phyloP scores from a whole-genome alignment of 2,113 vertebrate genomes.

The Menidia beryllina region DNA sequence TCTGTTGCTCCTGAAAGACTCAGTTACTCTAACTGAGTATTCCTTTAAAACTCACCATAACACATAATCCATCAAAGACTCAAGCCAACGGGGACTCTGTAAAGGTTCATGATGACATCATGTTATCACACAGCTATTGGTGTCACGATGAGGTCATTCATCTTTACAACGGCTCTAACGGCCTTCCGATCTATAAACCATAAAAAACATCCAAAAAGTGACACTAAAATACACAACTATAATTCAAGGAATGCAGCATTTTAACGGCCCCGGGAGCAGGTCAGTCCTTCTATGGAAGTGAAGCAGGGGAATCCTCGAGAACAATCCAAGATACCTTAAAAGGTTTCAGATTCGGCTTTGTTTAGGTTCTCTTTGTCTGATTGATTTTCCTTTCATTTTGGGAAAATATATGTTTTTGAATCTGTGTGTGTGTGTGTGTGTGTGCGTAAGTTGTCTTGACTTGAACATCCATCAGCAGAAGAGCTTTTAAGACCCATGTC shows the following conservation, averaged over 20 bases:
- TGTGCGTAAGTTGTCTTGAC: constrained; percentile 6
- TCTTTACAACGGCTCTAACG: constrained; percentile 11
- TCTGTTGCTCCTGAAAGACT: background rate
- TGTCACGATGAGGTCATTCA: constrained; percentile 30
- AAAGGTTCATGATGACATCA: constrained; percentile 8
- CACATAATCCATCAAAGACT: background rate
- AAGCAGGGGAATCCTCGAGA: background rate
- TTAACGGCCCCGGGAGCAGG: background rate
- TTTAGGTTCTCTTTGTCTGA: constrained; percentile 15
- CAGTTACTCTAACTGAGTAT: constrained; percentile 5
- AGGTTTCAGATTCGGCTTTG: constrained; percentile 15
- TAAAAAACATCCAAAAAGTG: constrained; percentile 41
- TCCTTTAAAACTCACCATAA: background rate
- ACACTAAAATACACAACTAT: constrained; percentile 59
- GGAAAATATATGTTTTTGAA: constrained; percentile 5
- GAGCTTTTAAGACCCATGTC: constrained; percentile 54
- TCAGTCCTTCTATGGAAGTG: constrained; percentile 51
- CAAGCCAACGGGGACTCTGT: constrained; percentile 2
- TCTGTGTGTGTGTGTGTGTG: constrained; percentile 15
- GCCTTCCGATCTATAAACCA: constrained; percentile 26
- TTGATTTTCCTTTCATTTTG: background rate
- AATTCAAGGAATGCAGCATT: constrained; percentile 46
- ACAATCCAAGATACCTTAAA: constrained; percentile 30
- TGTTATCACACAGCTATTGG: constrained; percentile 40
- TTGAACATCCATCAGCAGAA: constrained; percentile 25